These are phyloP conservation scores for Callimorpha dominula DNA, from an alignment of 2,888 invertebrate species.

Conservation along the genomic window DNA sequence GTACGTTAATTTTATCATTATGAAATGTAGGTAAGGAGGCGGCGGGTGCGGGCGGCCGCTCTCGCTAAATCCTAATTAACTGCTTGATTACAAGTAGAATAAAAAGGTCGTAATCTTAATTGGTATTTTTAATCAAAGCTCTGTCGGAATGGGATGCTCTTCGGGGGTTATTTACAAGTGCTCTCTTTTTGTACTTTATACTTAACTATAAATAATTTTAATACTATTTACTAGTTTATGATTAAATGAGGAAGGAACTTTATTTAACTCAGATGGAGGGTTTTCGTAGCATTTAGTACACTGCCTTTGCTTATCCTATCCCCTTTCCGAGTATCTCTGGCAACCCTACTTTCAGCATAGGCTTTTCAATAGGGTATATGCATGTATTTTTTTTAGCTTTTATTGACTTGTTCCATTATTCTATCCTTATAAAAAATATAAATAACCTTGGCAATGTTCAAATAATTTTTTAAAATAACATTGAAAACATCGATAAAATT, in stretches of 20 bases:
- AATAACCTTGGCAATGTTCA: no score
- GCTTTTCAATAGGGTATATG: no score
- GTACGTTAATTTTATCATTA: slow-evolving; percentile 51
- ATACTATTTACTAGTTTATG: not conserved
- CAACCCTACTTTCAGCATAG: no score
- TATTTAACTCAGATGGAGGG: not conserved
- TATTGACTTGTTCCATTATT: no score
- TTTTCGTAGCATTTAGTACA: not conserved
- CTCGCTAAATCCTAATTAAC: slow-evolving; percentile 80
- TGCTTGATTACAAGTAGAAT: slow-evolving; percentile 80
- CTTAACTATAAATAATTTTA: slow-evolving; percentile 35
- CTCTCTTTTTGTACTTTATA: slow-evolving; percentile 44
- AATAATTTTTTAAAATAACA: no score
- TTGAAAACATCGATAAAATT: no score
- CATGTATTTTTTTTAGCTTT: no score
- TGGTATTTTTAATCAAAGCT: slow-evolving; percentile 81
- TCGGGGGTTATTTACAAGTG: slow-evolving; percentile 44
- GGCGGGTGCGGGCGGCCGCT: slow-evolving; percentile 51
- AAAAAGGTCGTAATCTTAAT: slow-evolving; percentile 82
- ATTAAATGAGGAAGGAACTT: not conserved
- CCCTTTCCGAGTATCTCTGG: no score
- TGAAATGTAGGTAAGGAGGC: slow-evolving; percentile 53
- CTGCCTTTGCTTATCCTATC: no score
- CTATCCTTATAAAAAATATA: no score
- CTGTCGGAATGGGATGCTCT: slow-evolving; percentile 51